Conservation (phyloP, 2,888 invertebrate genomes). For the Heliconius charithonia region DNA sequence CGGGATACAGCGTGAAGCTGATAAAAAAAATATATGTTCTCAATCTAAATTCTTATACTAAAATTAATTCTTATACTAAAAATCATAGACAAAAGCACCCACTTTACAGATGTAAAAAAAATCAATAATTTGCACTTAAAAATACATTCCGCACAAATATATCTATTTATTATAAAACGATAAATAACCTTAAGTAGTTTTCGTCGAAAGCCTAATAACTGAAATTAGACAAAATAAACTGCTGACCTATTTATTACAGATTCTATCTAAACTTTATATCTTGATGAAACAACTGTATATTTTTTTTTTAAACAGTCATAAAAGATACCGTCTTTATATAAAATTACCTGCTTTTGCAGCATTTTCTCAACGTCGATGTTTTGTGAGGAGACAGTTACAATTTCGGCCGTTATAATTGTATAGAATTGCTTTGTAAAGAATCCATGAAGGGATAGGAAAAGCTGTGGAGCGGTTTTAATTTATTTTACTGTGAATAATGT, state of each 20-base stretch:
- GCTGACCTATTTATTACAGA: conserved; percentile 81
- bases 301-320: conserved; percentile 63
- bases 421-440: conserved; percentile 79
- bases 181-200: conserved; percentile 69
- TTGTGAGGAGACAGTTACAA: conserved; percentile 81
- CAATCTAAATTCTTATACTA: too few relatives aligned
- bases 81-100: background rate
- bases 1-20: too few relatives aligned
- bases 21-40: too few relatives aligned
- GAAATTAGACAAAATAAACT: conserved; percentile 56
- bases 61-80: background rate
- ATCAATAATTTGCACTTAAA: conserved; percentile 16
- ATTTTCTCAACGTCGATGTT: conserved; percentile 69
- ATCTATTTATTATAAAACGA: conserved; percentile 75
- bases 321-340: conserved; percentile 68
- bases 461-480: conserved; percentile 53
- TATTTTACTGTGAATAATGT: background rate
- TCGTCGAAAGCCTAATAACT: conserved; percentile 75
- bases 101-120: background rate
- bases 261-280: conserved; percentile 63
- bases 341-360: conserved; percentile 80
- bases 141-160: conserved; percentile 37
- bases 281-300: conserved; percentile 64
- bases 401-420: conserved; percentile 84
- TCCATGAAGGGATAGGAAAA: conserved; percentile 57